Base-by-base conservation (phyloP, 2,888 invertebrate species). In the Drosophila helvetica region DNA sequence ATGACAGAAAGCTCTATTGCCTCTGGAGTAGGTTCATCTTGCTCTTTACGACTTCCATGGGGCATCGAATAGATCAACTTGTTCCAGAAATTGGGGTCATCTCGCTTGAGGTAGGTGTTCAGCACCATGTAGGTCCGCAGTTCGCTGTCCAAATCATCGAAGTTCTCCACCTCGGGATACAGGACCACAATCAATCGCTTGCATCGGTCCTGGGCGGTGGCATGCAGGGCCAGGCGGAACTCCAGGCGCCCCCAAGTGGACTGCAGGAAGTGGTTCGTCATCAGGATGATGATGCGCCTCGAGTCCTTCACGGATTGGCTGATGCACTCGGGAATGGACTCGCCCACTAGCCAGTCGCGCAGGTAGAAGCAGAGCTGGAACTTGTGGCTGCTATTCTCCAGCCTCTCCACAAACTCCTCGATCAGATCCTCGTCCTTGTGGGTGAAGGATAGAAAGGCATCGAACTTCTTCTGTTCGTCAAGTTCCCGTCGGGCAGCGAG, bases 231-330 rank as follows among this genome's bases (percentile, higher is more conserved):
- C 1, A 53, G 33, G 0, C 70, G 74, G 30, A 76, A 76, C 56
- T 74, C 76, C 6, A 76, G 62, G 0, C 67, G 63, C 0, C 75
- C 75, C 75, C 73, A 75, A 15, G 73, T 61, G 22, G 68, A 75
- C 8, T 61, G 48, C 1, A 73, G 12, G 19, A 73, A 75, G 47
- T 56, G 53, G 6, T 47, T 46, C 4, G 76, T 76, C 74, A 76
- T 54, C 10, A 76, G 33, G 3, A 76, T 60, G 15, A 76, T 62
- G 1, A 62, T 60, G 10, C 76, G 58, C 8, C 45, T 46, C 1
- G 76, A 76, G 10, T 66, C 58, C 22, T 61, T 62, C 1, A 76
- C 70, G 0, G 76, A 52, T 4, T 33, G 42, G 15, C 51, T 33
- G 8, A 75, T 76, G 27, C 76, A 69, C 4, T 58, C 58, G 3